Evolutionary conservation across 2,113 vertebrate genomes (phyloP), one percentile per base, ranked within the genome.

Genomic region (Uropsilus gracilis): DNA sequence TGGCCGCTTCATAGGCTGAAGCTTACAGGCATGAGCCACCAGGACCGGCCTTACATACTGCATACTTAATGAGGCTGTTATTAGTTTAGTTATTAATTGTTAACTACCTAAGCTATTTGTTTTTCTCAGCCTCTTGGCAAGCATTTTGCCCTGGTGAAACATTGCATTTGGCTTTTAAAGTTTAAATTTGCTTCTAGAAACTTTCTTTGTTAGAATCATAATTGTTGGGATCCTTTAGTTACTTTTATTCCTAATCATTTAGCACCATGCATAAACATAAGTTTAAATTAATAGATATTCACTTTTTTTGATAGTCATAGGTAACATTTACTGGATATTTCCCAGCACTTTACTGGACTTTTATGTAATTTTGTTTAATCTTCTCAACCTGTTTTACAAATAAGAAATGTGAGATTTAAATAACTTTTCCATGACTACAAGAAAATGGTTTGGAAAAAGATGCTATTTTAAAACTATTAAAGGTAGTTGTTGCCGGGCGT

Each of bases 141-240:
- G 37, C 44, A 11, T 24, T 34, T 66, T 24, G 39, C 17, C 34
- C 18, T 50, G 7, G 34, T 69, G 32, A 77, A 88, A 39, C 24
- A 28, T 80, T 71, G 71, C 57, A 28, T 80, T 83, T 91, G 88
- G 17, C n/a, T 88, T 85, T 1, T 84, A 83, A 87, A 87, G 39
- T 63, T 81, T 55, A 90, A 76, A 57, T 2, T 28, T 82, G 13
- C 55, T 83, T 90, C 37, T 96, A 77, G 82, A 78, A 93, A 93
- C 34, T 95, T 93, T 90, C 82, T 87, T 87, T 93, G 32, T 87
- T n/a, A 37, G 86, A 82, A 82, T 89, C 69, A 57, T 17, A 82
- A 8, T 77, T 84, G 75, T 71, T 85, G 61, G 34, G 32, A 87
- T 87, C 50, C 30, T 66, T 69, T 16, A 50, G 30, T 87, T 95